A percentile compares a stretch with the other conserved stretches of the same genome.
These are phyloP conservation scores for Nysson spinosus DNA, from an alignment of 2,888 invertebrate species.

Conservation along the genomic window DNA sequence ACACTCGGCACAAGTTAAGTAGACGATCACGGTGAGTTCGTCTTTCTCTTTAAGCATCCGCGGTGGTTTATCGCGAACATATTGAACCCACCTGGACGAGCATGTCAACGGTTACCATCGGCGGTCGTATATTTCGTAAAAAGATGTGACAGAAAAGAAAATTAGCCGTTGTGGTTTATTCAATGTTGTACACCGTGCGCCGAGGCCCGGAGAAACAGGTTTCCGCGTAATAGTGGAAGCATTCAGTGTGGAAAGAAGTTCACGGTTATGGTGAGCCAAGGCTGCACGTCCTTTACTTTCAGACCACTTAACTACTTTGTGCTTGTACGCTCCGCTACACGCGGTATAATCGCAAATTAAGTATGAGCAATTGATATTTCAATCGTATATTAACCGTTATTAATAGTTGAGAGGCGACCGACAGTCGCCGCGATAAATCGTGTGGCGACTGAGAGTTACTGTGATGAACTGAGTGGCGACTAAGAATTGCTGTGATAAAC, in stretches of 20 bases:
- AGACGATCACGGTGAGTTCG: constrained; percentile 12
- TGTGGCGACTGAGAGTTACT: too few species aligned
- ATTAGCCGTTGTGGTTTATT: constrained; percentile 29
- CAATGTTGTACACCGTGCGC: background rate
- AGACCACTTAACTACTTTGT: background rate
- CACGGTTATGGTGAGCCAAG: constrained; percentile 29
- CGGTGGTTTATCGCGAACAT: background rate
- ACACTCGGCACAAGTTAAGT: constrained; percentile 36
- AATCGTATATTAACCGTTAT: background rate
- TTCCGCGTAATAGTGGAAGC: constrained; percentile 41
- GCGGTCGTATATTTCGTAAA: constrained; percentile 12
- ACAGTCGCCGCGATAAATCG: too few species aligned
- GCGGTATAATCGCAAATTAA: background rate
- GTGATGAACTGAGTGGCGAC: too few species aligned
- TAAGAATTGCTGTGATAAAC: too few species aligned
- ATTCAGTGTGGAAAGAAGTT: constrained; percentile 42
- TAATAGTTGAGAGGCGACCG: too few species aligned
- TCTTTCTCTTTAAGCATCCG: background rate
- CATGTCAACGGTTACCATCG: constrained; percentile 1
- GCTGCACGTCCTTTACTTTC: background rate
- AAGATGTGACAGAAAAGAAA: constrained; percentile 38
- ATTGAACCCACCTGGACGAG: constrained; percentile 4
- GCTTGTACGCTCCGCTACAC: background rate
- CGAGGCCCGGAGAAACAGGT: constrained; percentile 31
- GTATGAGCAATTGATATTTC: background rate